Conservation (phyloP, 2,888 invertebrate species). For the Drosophila antonietae region DNA sequence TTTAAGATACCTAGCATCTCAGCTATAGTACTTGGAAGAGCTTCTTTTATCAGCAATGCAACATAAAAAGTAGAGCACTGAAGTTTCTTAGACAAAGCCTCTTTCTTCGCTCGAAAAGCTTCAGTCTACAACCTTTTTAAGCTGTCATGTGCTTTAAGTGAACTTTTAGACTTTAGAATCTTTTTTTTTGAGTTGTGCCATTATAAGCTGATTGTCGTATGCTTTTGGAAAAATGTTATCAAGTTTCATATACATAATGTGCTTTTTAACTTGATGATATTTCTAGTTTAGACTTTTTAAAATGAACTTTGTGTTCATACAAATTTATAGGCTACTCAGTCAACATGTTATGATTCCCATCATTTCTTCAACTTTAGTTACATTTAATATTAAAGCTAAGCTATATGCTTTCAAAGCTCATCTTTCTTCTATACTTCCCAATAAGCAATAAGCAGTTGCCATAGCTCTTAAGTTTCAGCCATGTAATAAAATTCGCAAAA, state of each 20-base stretch:
- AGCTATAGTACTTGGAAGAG: background rate
- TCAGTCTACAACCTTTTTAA: background rate
- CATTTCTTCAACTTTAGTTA: background rate
- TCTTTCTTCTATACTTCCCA: background rate
- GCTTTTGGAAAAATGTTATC: background rate
- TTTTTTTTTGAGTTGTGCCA: background rate
- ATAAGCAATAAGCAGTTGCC: too few relatives aligned
- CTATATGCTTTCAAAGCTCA: too few relatives aligned
- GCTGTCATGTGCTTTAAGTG: background rate
- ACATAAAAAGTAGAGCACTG: background rate
- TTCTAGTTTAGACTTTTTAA: too few relatives aligned
- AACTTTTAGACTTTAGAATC: background rate
- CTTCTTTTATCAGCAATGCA: too few relatives aligned
- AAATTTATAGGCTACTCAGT: too few relatives aligned
- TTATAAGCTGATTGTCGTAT: background rate
- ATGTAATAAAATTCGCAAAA: too few relatives aligned
- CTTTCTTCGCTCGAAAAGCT: background rate
- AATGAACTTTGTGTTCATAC: too few relatives aligned
- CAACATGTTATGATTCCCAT: background rate
- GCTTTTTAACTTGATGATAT: background rate
- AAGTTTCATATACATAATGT: background rate
- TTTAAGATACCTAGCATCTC: slow-evolving; percentile 12
- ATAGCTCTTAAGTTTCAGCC: background rate
- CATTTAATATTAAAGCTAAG: background rate
- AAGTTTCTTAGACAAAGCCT: background rate